Conservation (phyloP, 2,113 vertebrate species). For the Centrocercus urophasianus region DNA sequence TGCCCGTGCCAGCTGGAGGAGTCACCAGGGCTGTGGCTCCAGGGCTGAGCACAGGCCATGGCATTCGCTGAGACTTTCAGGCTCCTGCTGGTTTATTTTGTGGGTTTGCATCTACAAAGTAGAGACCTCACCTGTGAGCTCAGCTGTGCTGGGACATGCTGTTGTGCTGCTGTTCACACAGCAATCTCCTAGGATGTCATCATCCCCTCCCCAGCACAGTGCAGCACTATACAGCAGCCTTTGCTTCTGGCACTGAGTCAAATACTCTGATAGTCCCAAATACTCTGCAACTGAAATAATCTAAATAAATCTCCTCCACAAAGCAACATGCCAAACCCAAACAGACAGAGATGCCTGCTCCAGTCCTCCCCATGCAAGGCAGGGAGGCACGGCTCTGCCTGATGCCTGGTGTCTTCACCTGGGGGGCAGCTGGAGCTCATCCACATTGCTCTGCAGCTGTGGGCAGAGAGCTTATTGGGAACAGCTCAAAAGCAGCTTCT, state of each 20-base stretch:
- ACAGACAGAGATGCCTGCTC: accelerated
- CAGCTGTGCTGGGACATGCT: accelerated
- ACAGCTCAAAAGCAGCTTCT: not conserved
- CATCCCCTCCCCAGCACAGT: not conserved
- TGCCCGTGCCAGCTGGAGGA: not conserved
- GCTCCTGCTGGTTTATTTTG: not conserved
- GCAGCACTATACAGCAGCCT: not conserved
- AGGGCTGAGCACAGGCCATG: not conserved
- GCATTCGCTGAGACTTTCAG: not conserved
- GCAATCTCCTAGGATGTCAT: not conserved
- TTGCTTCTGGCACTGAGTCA: not conserved
- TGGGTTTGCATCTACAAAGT: not conserved
- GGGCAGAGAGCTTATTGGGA: not conserved
- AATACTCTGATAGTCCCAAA: not conserved
- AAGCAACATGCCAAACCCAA: no score
- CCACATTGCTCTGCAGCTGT: not conserved
- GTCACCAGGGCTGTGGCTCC: not conserved
- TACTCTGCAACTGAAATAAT: not conserved
- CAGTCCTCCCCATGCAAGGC: accelerated
- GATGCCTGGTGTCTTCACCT: not conserved
- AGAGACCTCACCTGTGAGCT: not conserved
- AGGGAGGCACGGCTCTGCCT: no score
- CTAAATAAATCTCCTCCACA: no score
- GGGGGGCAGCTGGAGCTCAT: accelerated
- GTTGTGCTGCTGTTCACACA: not conserved